These are phyloP conservation scores for Parus major DNA, from an alignment of 2,113 vertebrate species.

Conservation along the genomic window DNA sequence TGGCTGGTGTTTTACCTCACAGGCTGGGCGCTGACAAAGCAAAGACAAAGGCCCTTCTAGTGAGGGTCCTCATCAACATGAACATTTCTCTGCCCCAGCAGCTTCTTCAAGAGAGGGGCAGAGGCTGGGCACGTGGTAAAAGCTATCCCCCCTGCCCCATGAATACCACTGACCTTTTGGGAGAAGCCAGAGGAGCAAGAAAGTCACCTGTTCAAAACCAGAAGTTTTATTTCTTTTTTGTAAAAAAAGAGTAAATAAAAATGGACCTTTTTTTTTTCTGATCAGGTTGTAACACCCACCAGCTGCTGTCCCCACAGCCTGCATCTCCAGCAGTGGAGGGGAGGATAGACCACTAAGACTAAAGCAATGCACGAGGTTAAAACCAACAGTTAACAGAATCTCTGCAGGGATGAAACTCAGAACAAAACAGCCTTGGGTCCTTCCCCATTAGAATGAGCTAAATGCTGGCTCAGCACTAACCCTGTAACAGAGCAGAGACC, in stretches of 20 bases:
- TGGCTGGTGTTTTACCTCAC: background rate
- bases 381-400: background rate
- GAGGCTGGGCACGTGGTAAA: fast-evolving
- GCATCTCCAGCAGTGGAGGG: background rate
- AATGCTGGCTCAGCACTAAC: background rate
- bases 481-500: background rate
- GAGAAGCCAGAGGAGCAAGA: background rate
- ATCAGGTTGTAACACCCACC: background rate
- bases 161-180: background rate
- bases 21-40: background rate
- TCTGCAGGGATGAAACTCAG: background rate
- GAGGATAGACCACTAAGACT: background rate
- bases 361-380: background rate
- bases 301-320: background rate
- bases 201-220: background rate
- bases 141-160: background rate
- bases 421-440: background rate
- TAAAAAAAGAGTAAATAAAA: slow-evolving; percentile 44
- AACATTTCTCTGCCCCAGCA: background rate
- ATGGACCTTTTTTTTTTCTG: background rate
- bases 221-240: slow-evolving; percentile 23
- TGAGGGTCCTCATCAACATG: background rate
- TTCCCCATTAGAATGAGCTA: background rate
- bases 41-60: background rate
- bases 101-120: background rate